These are phyloP conservation scores for Brachionus plicatilis DNA, from an alignment of 1,140 invertebrate species.

Conservation along the genomic window DNA sequence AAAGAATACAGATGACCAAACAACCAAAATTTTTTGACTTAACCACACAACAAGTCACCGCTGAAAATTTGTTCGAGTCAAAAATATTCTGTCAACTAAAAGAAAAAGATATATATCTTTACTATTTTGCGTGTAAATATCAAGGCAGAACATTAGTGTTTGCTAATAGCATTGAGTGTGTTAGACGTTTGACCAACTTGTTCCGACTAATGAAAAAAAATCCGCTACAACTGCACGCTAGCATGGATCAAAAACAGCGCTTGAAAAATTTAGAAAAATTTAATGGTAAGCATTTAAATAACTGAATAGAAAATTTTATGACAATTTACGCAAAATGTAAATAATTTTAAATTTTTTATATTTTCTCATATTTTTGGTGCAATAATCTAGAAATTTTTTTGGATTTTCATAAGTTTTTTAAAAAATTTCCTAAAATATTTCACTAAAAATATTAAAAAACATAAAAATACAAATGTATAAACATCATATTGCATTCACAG, in stretches of 20 bases:
- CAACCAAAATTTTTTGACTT: constrained; percentile 89
- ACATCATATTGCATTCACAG: too few species aligned
- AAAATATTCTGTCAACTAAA: constrained; percentile 61
- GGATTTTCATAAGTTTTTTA: too few species aligned
- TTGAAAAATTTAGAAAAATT: constrained; percentile 90
- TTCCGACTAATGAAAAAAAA: constrained; percentile 71
- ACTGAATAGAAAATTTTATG: too few species aligned
- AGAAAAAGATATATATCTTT: constrained; percentile 78
- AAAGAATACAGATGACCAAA: constrained; percentile 65
- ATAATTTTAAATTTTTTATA: too few species aligned
- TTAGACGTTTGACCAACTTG: constrained; percentile 73
- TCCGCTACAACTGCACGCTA: constrained; percentile 81
- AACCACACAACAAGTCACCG: constrained; percentile 67
- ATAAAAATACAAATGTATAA: too few species aligned
- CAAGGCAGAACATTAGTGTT: constrained; percentile 86
- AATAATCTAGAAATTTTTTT: too few species aligned
- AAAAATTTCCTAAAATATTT: too few species aligned
- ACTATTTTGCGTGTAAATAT: constrained; percentile 80
- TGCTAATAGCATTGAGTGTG: constrained; percentile 90
- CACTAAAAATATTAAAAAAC: too few species aligned
- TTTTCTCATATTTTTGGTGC: too few species aligned
- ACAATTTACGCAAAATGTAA: too few species aligned
- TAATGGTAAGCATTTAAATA: constrained; percentile 58
- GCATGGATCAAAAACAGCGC: constrained; percentile 87
- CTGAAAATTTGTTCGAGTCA: constrained; percentile 74